Percentiles rank a stretch among this genome's conserved stretches.
phyloP scores from a whole-genome alignment of 1,140 invertebrate genomes.

The Drosophila nigromelanica region DNA sequence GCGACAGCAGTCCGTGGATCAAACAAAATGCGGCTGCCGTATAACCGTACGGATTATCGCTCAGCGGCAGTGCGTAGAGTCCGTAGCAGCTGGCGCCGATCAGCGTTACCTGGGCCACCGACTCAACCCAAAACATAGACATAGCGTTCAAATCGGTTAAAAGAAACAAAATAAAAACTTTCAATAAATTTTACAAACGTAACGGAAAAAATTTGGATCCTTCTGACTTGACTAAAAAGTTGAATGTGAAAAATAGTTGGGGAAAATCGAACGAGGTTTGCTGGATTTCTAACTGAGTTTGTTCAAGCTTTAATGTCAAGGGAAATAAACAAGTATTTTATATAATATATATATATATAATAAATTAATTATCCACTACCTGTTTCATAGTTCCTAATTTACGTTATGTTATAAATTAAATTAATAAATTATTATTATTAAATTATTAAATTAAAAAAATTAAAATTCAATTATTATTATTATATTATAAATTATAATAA shows the following conservation, averaged over 20 bases:
- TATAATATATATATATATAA: no score
- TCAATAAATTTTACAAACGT: background rate
- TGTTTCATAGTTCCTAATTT: no score
- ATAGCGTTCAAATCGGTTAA: background rate
- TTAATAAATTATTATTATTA: no score
- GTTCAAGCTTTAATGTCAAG: no score
- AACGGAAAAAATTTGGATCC: slow-evolving; percentile 6
- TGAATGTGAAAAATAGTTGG: background rate
- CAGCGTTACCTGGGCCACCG: slow-evolving; percentile 34
- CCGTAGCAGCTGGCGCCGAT: slow-evolving; percentile 47
- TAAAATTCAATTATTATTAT: no score
- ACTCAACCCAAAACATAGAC: background rate
- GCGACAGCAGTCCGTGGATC: slow-evolving; percentile 54
- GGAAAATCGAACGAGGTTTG: no score
- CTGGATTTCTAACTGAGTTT: no score
- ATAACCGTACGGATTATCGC: slow-evolving; percentile 56
- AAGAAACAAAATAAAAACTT: background rate
- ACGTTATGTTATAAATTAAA: no score
- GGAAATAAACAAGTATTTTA: no score
- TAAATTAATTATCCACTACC: no score
- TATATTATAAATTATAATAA: no score
- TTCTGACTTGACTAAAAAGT: background rate
- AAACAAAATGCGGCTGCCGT: slow-evolving; percentile 56
- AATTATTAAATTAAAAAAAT: no score
- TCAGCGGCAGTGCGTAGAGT: slow-evolving; percentile 30